These are phyloP conservation scores for Drosophila miranda DNA, from an alignment of 1,140 invertebrate genomes.

Conservation along the genomic window DNA sequence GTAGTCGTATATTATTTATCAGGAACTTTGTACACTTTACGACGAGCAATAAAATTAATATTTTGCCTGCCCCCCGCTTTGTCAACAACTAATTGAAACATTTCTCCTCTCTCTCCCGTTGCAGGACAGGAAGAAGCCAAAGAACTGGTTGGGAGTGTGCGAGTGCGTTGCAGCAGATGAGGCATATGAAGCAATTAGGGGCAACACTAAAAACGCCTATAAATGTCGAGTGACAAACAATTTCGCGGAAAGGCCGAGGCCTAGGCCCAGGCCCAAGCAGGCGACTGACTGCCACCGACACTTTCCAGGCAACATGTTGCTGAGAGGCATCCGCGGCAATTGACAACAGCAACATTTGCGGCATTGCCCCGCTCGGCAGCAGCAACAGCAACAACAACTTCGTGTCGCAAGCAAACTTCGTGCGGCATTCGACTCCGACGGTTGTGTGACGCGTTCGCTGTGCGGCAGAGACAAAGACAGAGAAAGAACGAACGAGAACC, in stretches of 20 bases:
- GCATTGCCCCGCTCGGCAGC: constrained; percentile 13
- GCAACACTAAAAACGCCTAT: constrained; percentile 62
- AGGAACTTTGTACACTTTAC: constrained; percentile 56
- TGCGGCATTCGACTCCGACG: constrained; percentile 49
- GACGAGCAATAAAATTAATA: constrained; percentile 62
- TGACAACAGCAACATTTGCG: constrained; percentile 37
- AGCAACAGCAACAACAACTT: constrained; percentile 48
- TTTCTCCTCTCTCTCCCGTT: constrained; percentile 40
- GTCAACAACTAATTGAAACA: constrained; percentile 75
- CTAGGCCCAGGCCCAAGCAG: constrained; percentile 10
- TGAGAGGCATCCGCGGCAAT: constrained; percentile 3
- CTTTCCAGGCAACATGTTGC: constrained; percentile 65
- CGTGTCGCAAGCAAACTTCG: constrained; percentile 32
- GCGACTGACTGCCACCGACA: neutral
- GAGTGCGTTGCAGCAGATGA: neutral
- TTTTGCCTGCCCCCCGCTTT: constrained; percentile 29
- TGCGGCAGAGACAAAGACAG: constrained; percentile 16
- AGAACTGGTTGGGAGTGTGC: constrained; percentile 20
- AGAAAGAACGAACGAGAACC: neutral
- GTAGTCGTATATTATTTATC: constrained; percentile 55
- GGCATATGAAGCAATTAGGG: constrained; percentile 68
- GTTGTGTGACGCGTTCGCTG: constrained; percentile 49
- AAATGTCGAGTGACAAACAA: constrained; percentile 66
- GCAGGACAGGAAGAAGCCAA: constrained; percentile 18
- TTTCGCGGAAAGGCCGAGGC: constrained; percentile 55